phyloP scores from a whole-genome alignment of 2,797 vertebrate species.

The Salarias fasciatus region DNA sequence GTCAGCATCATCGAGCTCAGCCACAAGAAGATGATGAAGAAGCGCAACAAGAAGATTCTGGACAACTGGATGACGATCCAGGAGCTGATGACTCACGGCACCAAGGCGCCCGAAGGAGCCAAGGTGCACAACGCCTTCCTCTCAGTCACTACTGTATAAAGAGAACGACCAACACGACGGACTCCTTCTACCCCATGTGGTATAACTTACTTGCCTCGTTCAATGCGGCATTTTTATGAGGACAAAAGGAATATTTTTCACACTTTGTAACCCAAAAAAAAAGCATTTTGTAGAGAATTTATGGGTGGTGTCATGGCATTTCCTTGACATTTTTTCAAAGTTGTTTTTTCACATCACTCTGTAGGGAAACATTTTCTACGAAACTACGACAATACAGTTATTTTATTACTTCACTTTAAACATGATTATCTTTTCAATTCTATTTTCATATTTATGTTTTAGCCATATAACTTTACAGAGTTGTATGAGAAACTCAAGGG shows the following conservation, averaged over 20 bases:
- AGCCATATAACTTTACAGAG: slow-evolving; percentile 59
- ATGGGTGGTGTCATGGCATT: slow-evolving; percentile 74
- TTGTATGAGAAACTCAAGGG: slow-evolving; percentile 35
- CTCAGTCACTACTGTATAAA: slow-evolving; percentile 96
- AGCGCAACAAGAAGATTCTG: slow-evolving; percentile 96
- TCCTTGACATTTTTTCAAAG: slow-evolving; percentile 64
- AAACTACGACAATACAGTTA: slow-evolving; percentile 68
- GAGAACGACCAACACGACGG: neutral
- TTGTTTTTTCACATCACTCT: slow-evolving; percentile 67
- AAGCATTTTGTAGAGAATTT: slow-evolving; percentile 86
- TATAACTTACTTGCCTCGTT: slow-evolving; percentile 87
- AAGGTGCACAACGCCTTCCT: slow-evolving; percentile 95
- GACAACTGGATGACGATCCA: slow-evolving; percentile 99
- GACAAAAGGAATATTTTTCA: slow-evolving; percentile 88
- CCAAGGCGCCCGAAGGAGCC: slow-evolving; percentile 91
- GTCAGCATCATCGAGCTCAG: slow-evolving; percentile 96
- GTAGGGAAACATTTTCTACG: slow-evolving; percentile 68
- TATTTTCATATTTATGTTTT: slow-evolving; percentile 74
- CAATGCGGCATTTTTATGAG: slow-evolving; percentile 90
- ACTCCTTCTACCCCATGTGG: slow-evolving; percentile 43
- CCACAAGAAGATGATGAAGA: slow-evolving; percentile 99
- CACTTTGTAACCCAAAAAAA: slow-evolving; percentile 89
- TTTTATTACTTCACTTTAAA: slow-evolving; percentile 67
- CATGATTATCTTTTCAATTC: slow-evolving; percentile 66
- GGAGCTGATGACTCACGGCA: slow-evolving; percentile 97